Percentiles rank a stretch among this genome's conserved stretches.
phyloP scores from a whole-genome alignment of 2,888 invertebrate genomes.

The Ennomos quercinarius region DNA sequence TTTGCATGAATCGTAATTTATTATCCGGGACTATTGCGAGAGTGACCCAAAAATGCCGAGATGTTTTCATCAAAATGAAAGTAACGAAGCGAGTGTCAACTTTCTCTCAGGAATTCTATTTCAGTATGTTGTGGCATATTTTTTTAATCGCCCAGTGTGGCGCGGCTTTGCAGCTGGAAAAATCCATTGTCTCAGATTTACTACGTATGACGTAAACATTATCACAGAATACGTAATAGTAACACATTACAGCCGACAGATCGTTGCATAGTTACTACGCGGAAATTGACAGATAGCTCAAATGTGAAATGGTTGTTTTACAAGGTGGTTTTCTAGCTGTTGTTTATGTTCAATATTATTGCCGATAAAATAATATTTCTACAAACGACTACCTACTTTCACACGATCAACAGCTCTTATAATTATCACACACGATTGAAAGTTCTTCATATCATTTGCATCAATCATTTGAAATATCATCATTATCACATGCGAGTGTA shows the following conservation, averaged over 20 bases:
- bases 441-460: conserved; percentile 45
- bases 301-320: conserved; percentile 14
- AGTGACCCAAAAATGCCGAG: conserved; percentile 78
- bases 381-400: conserved; percentile 17
- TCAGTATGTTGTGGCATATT: conserved; percentile 61
- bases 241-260: not conserved
- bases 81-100: conserved; percentile 68
- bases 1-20: conserved; percentile 54
- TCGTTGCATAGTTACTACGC: conserved; percentile 4
- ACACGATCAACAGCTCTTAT: conserved; percentile 15
- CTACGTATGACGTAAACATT: conserved; percentile 38
- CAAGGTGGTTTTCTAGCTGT: conserved; percentile 14
- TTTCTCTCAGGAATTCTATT: conserved; percentile 74
- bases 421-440: conserved; percentile 30
- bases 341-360: conserved; percentile 13
- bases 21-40: conserved; percentile 68
- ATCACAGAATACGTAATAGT: conserved; percentile 9
- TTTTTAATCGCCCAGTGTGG: conserved; percentile 56
- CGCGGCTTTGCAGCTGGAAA: conserved; percentile 51
- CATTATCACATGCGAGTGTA: not conserved
- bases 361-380: conserved; percentile 13
- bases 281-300: not conserved
- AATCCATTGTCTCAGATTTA: conserved; percentile 56
- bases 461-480: conserved; percentile 37
- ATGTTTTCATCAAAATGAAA: conserved; percentile 64